A percentile compares a stretch with the other conserved stretches of the same genome.
Conservation (phyloP, 2,113 vertebrate species). For the Corydoras maculifer region DNA sequence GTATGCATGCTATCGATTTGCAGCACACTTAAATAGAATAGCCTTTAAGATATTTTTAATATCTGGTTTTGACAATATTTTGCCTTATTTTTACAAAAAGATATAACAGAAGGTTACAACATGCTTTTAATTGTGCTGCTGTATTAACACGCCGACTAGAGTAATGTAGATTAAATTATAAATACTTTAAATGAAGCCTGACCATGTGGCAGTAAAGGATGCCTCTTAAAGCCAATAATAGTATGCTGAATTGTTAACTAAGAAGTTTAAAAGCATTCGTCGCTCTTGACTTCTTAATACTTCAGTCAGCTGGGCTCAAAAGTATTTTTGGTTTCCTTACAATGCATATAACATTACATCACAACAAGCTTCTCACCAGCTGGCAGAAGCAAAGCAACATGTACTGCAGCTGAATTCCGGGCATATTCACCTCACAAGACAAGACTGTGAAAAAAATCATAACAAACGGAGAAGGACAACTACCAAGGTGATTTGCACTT, state of each 20-base stretch:
- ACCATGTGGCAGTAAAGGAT: slow-evolving; percentile 25
- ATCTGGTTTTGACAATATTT: background rate
- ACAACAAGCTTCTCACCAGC: background rate
- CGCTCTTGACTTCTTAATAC: background rate
- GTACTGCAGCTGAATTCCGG: background rate
- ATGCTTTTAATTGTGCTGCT: slow-evolving; percentile 50
- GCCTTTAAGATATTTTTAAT: background rate
- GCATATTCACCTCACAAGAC: background rate
- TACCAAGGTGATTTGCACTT: slow-evolving; percentile 12
- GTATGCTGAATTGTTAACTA: background rate
- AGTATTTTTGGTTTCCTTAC: background rate
- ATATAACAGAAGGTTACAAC: slow-evolving; percentile 43
- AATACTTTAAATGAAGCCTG: background rate
- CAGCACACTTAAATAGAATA: background rate
- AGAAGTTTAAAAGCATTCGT: background rate
- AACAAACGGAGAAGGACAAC: slow-evolving; percentile 4
- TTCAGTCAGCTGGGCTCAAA: no score
- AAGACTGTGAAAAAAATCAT: background rate
- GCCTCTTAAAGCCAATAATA: background rate
- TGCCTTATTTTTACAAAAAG: slow-evolving; percentile 12
- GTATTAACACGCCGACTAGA: slow-evolving; percentile 17
- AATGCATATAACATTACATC: background rate
- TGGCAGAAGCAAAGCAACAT: background rate
- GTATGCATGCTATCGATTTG: background rate
- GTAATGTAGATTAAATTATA: slow-evolving; percentile 9